Base-by-base conservation (phyloP, 2,888 invertebrate genomes). In the Cosmorhoe ocellata region DNA sequence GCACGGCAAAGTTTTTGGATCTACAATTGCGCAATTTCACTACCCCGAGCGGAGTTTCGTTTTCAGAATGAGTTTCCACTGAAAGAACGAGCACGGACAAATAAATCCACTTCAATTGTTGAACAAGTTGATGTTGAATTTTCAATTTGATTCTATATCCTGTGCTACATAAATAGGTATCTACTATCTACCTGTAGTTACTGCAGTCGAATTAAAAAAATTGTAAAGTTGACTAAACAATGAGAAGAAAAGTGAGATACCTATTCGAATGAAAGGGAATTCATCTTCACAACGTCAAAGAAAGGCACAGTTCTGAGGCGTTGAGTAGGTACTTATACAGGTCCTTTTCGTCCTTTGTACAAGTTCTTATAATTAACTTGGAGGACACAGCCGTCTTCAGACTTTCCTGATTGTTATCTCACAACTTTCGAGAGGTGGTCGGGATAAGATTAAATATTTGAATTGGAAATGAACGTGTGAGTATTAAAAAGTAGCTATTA, bases 361-460 rank as follows among this genome's bases (percentile, higher is more conserved):
- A 68, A 71, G 64, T 67, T 67, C 75, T 69, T 60, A 71, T 74
- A 74, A 74, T 74, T 74, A 74, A 72, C 66, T 71, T 72, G 67
- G 68, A 74, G 74, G 66, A 67, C 71, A 56, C 47, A 56, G 50
- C 55, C 59, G 56, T 57, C 69, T 68, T 62, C 63, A 69, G 68
- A 66, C 64, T 69, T 59, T 47, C 52, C 60, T 60, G 71, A 73
- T 73, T 73, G 74, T 73, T 72, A 73, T 74, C 75, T 67, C 51
- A 27, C 54, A 70, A 69, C 54, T 72, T 66, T 63, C 56, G 53
- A 66, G 66, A 68, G 69, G 66, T 67, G 69, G 59, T 57, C 53
- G 58, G 59, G 49, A 50, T 54, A 58, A 64, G 72, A 73, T 72
- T 66, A 71, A 69, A 74, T 68, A 71, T 73, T 67, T n/a, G n/a